These are phyloP conservation scores for Lepidocolaptes lacrymiger DNA, from an alignment of 2,797 vertebrate species.

Conservation along the genomic window DNA sequence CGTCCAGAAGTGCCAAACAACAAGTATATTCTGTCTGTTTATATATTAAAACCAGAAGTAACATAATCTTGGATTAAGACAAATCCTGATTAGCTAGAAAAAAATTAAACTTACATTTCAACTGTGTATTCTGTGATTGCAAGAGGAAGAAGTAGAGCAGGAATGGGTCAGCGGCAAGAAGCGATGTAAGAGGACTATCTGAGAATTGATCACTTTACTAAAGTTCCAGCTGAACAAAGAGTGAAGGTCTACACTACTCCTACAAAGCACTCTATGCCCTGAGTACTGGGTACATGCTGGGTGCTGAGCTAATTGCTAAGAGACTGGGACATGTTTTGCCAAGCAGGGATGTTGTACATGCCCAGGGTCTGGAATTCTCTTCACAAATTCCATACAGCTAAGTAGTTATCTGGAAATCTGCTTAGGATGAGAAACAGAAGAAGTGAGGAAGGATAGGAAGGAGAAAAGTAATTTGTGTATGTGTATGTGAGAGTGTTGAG, in stretches of 20 bases:
- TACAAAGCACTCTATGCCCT: not conserved
- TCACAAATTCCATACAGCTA: constrained; percentile 28
- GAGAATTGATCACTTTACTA: not conserved
- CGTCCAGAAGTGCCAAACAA: not conserved
- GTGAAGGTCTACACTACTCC: not conserved
- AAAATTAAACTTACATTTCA: not conserved
- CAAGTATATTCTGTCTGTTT: not conserved
- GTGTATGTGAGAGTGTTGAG: not conserved
- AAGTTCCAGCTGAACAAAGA: not conserved
- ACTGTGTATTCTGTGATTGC: not conserved
- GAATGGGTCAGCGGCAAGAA: not conserved
- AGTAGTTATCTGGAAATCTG: constrained; percentile 51
- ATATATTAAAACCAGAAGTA: not conserved
- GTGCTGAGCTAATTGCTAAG: not conserved
- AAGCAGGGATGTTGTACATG: not conserved
- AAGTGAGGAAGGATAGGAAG: not conserved
- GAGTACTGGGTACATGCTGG: not conserved
- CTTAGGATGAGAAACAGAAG: constrained; percentile 27
- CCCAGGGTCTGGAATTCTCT: constrained; percentile 37
- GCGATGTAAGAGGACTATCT: not conserved
- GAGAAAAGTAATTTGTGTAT: not conserved
- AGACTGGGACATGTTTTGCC: not conserved
- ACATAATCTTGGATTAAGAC: not conserved
- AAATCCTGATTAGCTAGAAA: not conserved
- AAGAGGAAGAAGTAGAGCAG: not conserved